phyloP scores from a whole-genome alignment of 2,113 vertebrate genomes.

The Laticauda laticaudata region DNA sequence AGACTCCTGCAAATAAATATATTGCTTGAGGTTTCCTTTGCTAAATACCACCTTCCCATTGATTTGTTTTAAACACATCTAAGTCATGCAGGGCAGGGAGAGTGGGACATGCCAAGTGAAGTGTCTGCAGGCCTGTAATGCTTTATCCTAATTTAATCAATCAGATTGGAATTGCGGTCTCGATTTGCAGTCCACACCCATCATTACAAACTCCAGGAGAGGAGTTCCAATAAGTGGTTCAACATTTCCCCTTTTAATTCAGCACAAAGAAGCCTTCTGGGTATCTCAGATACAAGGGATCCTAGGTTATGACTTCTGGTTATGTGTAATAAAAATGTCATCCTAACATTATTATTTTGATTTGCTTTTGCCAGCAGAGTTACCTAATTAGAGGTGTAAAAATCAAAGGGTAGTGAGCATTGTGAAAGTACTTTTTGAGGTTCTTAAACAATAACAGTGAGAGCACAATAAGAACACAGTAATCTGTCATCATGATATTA shows the following conservation, averaged over 20 bases:
- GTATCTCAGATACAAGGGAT: background rate
- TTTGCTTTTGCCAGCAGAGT: background rate
- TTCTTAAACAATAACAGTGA: background rate
- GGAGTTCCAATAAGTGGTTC: background rate
- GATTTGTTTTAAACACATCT: background rate
- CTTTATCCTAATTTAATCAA: background rate
- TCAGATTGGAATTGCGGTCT: background rate
- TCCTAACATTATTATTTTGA: background rate
- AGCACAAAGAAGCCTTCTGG: background rate
- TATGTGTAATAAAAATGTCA: background rate
- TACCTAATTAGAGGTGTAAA: background rate
- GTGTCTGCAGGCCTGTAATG: background rate
- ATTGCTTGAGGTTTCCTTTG: background rate
- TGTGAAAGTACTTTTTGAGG: background rate
- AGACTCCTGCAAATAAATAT: background rate
- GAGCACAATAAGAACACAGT: background rate
- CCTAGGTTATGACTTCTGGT: background rate
- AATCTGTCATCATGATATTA: background rate
- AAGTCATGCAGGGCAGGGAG: background rate
- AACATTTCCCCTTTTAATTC: background rate
- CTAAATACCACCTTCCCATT: background rate
- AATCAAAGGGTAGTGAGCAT: background rate
- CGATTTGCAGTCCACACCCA: background rate
- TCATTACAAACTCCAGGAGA: background rate
- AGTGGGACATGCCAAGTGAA: background rate